These are phyloP conservation scores for Gnathonemus echidnorhynchus DNA, from an alignment of 2,113 vertebrate species.

Conservation along the genomic window DNA sequence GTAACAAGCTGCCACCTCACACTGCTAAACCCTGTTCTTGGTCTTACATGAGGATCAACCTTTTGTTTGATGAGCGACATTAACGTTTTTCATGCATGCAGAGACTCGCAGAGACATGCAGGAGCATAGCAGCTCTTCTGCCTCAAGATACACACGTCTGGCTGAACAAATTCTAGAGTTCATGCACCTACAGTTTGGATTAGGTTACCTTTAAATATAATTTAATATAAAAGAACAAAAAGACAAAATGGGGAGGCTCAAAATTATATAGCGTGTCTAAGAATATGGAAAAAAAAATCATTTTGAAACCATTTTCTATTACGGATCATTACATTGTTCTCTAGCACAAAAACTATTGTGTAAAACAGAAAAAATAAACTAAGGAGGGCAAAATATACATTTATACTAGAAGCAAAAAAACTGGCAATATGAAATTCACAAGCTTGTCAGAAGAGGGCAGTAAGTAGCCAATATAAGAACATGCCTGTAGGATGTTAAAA, in stretches of 20 bases:
- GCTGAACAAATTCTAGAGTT: background rate
- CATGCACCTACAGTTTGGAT: background rate
- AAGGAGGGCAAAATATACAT: background rate
- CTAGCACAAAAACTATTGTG: background rate
- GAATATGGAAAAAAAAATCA: background rate
- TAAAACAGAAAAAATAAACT: background rate
- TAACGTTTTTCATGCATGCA: background rate
- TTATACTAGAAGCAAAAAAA: background rate
- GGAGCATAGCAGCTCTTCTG: background rate
- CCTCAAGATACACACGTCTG: background rate
- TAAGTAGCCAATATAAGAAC: background rate
- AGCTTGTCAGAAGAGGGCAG: slow-evolving; percentile 45
- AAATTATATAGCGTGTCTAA: background rate
- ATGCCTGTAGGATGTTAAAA: background rate
- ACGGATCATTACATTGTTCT: background rate
- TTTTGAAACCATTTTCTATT: background rate
- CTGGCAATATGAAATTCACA: background rate
- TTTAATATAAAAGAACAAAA: background rate
- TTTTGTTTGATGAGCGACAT: background rate
- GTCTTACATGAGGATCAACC: slow-evolving; percentile 16
- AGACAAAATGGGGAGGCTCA: background rate
- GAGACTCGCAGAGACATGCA: background rate
- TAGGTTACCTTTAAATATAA: background rate
- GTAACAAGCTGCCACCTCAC: slow-evolving; percentile 45
- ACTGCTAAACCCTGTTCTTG: slow-evolving; percentile 2